A percentile compares a stretch with the other conserved stretches of the same genome.
These are phyloP conservation scores for Microvelia longipes DNA, from an alignment of 1,140 invertebrate genomes.

Conservation along the genomic window DNA sequence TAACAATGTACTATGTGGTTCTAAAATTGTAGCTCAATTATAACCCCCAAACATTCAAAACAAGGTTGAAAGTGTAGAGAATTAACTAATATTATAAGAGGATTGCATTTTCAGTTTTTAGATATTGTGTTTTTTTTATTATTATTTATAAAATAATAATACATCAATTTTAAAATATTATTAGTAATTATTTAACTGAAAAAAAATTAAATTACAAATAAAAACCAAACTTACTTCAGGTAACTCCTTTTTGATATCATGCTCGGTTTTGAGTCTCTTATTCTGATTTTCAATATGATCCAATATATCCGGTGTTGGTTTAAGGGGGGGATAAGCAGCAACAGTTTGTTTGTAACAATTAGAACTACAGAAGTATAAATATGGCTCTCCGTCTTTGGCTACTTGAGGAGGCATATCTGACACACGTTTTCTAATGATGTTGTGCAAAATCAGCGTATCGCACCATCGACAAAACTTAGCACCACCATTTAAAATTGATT, in stretches of 20 bases:
- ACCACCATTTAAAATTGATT: conserved; percentile 72
- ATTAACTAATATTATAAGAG: no score
- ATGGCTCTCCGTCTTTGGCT: conserved; percentile 46
- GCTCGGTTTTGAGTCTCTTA: neutral
- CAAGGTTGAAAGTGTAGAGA: no score
- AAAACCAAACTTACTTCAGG: neutral
- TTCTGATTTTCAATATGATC: neutral
- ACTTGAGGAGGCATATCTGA: conserved; percentile 56
- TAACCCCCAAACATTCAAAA: no score
- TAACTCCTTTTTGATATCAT: neutral
- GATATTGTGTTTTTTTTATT: no score
- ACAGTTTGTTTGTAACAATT: conserved; percentile 59
- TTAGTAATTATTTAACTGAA: neutral
- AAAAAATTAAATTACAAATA: neutral
- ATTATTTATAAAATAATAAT: no score
- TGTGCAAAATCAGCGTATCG: conserved; percentile 73
- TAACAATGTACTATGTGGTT: no score
- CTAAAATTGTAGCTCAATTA: no score
- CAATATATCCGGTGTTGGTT: neutral
- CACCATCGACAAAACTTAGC: conserved; percentile 84
- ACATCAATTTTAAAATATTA: neutral
- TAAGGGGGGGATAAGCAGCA: neutral
- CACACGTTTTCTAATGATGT: conserved; percentile 60
- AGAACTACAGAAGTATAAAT: conserved; percentile 67
- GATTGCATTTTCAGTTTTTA: no score